Evolutionary conservation across 1,140 invertebrate genomes (phyloP).

Genomic region (Pteromalus puparum): DNA sequence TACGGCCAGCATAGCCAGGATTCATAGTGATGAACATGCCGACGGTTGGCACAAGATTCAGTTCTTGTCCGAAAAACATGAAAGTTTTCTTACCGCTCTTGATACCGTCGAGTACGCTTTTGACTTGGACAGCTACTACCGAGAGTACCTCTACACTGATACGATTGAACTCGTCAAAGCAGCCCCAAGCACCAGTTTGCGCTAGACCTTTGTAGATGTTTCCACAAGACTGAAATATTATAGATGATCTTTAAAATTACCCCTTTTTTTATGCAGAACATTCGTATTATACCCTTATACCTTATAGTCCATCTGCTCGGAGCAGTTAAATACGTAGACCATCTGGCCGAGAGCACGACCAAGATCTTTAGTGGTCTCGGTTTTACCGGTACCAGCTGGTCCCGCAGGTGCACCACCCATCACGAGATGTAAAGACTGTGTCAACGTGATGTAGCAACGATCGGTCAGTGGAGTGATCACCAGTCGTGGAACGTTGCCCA

Average conservation of each 20-base stretch:
- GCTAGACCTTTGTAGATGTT: constrained; percentile 95
- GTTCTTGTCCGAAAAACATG: constrained; percentile 89
- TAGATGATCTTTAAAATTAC: neutral
- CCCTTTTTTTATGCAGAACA: neutral
- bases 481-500: constrained; percentile 87
- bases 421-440: constrained; percentile 90
- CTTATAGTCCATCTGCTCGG: constrained; percentile 97
- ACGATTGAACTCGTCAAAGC: constrained; percentile 96
- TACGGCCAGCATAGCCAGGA: constrained; percentile 91
- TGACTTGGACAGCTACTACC: constrained; percentile 92
- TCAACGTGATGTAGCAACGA: constrained; percentile 93
- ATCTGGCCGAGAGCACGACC: constrained; percentile 93
- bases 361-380: constrained; percentile 95
- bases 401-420: constrained; percentile 96
- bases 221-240: constrained; percentile 81
- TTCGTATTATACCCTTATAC: constrained; percentile 59
- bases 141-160: constrained; percentile 95
- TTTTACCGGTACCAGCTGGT: constrained; percentile 92
- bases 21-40: constrained; percentile 98
- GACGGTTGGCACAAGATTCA: constrained; percentile 85
- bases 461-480: constrained; percentile 92
- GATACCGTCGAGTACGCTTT: constrained; percentile 89
- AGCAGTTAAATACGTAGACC: constrained; percentile 98
- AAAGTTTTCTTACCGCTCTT: constrained; percentile 87
- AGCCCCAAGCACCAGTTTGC: constrained; percentile 96